Percentiles rank a stretch among this genome's conserved stretches.
phyloP scores from a whole-genome alignment of 1,140 invertebrate genomes.

The Drosophila neocordata region DNA sequence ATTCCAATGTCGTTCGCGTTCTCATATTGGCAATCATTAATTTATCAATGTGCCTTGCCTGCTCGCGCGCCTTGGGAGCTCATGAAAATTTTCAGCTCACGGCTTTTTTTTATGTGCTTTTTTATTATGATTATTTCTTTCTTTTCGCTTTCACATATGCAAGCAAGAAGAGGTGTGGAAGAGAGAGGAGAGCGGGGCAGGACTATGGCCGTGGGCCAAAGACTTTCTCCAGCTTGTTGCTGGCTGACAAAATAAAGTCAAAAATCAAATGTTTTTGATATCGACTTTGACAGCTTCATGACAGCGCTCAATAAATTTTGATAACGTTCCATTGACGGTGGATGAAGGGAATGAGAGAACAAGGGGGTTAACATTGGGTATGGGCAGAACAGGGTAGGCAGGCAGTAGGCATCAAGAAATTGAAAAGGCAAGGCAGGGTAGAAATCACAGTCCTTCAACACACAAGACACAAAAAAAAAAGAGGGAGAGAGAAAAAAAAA shows the following conservation, averaged over 20 bases:
- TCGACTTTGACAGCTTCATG: slow-evolving; percentile 82
- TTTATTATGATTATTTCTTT: slow-evolving; percentile 81
- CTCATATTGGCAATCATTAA: slow-evolving; percentile 73
- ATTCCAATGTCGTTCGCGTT: slow-evolving; percentile 40
- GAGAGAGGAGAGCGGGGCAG: slow-evolving; percentile 1
- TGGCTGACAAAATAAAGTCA: slow-evolving; percentile 77
- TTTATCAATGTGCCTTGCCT: slow-evolving; percentile 70
- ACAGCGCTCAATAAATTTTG: slow-evolving; percentile 82
- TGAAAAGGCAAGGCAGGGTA: slow-evolving; percentile 52
- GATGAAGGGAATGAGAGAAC: neutral
- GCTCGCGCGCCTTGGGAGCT: slow-evolving; percentile 64
- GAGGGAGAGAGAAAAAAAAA: neutral
- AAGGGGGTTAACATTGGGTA: slow-evolving; percentile 6
- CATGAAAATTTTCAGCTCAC: slow-evolving; percentile 76
- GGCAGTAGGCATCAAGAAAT: slow-evolving; percentile 34
- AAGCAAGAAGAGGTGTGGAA: neutral
- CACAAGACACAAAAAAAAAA: slow-evolving; percentile 19
- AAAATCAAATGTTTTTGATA: slow-evolving; percentile 82
- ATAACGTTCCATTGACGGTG: slow-evolving; percentile 47
- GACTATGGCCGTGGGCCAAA: slow-evolving; percentile 11
- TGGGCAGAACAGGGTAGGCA: neutral
- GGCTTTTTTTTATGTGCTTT: slow-evolving; percentile 74
- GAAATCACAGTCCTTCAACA: slow-evolving; percentile 57
- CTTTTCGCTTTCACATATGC: slow-evolving; percentile 42
- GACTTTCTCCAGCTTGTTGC: slow-evolving; percentile 56